Evolutionary conservation across 1,140 invertebrate genomes (phyloP).

Genomic region (Caerostris extrusa): DNA sequence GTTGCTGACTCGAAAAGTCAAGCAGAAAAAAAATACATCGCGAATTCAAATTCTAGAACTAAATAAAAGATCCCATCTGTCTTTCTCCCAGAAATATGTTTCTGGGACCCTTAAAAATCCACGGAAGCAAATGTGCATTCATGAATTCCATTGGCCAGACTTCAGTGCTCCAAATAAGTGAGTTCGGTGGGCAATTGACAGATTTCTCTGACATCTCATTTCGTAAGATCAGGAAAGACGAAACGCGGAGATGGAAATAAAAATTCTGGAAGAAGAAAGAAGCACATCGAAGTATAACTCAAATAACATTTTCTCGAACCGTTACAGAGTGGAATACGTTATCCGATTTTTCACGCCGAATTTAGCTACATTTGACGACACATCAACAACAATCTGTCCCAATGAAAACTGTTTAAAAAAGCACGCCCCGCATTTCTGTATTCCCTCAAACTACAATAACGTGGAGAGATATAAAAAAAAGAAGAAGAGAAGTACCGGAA

Average conservation of each 20-base stretch:
- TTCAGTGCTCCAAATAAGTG: neutral
- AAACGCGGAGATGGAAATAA: too few relatives aligned
- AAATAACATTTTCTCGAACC: neutral
- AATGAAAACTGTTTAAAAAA: neutral
- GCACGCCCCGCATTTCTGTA: neutral
- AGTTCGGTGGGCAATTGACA: neutral
- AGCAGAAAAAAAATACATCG: too few relatives aligned
- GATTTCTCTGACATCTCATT: neutral
- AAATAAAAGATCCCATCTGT: too few relatives aligned
- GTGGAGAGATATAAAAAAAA: neutral
- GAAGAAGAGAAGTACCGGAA: neutral
- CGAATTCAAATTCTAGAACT: too few relatives aligned
- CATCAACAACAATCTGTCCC: neutral
- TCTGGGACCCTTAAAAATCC: too few relatives aligned
- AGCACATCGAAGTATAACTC: neutral
- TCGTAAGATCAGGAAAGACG: neutral
- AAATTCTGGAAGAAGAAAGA: too few relatives aligned
- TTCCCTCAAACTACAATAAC: neutral
- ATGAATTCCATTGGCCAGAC: neutral
- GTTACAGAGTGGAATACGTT: neutral
- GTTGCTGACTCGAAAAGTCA: too few relatives aligned
- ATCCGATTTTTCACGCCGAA: neutral
- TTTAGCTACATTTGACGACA: slow-evolving; percentile 13
- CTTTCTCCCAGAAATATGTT: too few relatives aligned
- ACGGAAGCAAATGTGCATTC: too few relatives aligned